Conservation (phyloP, 1,140 invertebrate species). For the Drosophila serrata region DNA sequence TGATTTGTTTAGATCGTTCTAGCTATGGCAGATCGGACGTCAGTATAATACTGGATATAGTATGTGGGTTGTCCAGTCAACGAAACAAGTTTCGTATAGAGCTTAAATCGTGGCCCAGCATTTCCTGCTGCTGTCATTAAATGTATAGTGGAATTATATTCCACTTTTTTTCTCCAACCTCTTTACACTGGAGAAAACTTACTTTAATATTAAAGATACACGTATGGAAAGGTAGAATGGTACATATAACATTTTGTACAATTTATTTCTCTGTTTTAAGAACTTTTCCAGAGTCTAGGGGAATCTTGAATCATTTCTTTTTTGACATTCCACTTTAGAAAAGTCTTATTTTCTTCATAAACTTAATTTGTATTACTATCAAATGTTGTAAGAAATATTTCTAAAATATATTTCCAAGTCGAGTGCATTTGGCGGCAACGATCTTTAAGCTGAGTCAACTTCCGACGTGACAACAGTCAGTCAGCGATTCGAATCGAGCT, state of each 20-base stretch:
- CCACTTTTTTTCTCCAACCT: slow-evolving; percentile 29
- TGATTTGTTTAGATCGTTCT: slow-evolving; percentile 67
- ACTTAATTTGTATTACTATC: too few species aligned
- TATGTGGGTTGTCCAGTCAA: slow-evolving; percentile 38
- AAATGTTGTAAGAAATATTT: not conserved
- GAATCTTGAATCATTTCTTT: not conserved
- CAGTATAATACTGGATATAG: slow-evolving; percentile 30
- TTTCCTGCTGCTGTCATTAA: slow-evolving; percentile 52
- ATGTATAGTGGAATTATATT: slow-evolving; percentile 19
- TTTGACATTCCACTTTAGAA: not conserved
- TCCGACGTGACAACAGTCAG: slow-evolving; percentile 67
- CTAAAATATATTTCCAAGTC: not conserved
- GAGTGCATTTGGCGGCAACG: slow-evolving; percentile 2
- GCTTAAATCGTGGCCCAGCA: slow-evolving; percentile 52
- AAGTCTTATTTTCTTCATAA: not conserved
- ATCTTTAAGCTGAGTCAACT: slow-evolving; percentile 59
- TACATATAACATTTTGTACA: accelerated
- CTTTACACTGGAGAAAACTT: slow-evolving; percentile 7
- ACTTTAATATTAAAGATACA: accelerated
- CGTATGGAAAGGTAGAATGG: not conserved
- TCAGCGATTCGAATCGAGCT: slow-evolving; percentile 23
- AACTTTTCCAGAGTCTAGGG: accelerated
- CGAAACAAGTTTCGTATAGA: slow-evolving; percentile 40
- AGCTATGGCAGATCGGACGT: slow-evolving; percentile 29
- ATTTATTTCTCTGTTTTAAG: not conserved